These are phyloP conservation scores for Zaprionus tsacasi DNA, from an alignment of 1,140 invertebrate species.

Conservation along the genomic window DNA sequence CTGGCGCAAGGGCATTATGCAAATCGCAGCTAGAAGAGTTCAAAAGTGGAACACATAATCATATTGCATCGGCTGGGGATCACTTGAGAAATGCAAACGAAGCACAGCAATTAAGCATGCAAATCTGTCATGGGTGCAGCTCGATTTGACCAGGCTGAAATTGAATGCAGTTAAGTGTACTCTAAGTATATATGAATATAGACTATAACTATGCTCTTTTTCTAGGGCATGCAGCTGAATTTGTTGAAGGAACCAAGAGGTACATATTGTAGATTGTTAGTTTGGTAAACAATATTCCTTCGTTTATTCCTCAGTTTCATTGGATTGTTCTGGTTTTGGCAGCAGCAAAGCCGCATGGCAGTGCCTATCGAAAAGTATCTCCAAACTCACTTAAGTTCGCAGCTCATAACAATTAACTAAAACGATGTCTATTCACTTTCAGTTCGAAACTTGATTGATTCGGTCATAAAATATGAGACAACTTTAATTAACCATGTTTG, in stretches of 20 bases:
- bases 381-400: background rate
- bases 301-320: too few species aligned
- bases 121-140: slow-evolving; percentile 5
- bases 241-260: background rate
- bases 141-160: background rate
- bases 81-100: slow-evolving; percentile 5
- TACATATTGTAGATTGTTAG: too few species aligned
- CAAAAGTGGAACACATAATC: slow-evolving; percentile 32
- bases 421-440: background rate
- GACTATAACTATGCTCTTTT: background rate
- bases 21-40: slow-evolving; percentile 16
- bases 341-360: background rate
- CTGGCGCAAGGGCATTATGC: slow-evolving; percentile 36
- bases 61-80: slow-evolving; percentile 6
- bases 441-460: background rate
- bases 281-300: too few species aligned
- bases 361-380: background rate
- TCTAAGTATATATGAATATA: background rate
- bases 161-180: background rate
- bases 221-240: background rate
- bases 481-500: background rate
- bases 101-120: slow-evolving; percentile 6
- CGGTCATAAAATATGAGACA: background rate
- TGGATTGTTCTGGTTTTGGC: too few species aligned
- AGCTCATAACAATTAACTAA: background rate